Percentiles rank a stretch among this genome's conserved stretches.
These are phyloP conservation scores for Morelia viridis DNA, from an alignment of 2,797 vertebrate genomes.

Conservation along the genomic window DNA sequence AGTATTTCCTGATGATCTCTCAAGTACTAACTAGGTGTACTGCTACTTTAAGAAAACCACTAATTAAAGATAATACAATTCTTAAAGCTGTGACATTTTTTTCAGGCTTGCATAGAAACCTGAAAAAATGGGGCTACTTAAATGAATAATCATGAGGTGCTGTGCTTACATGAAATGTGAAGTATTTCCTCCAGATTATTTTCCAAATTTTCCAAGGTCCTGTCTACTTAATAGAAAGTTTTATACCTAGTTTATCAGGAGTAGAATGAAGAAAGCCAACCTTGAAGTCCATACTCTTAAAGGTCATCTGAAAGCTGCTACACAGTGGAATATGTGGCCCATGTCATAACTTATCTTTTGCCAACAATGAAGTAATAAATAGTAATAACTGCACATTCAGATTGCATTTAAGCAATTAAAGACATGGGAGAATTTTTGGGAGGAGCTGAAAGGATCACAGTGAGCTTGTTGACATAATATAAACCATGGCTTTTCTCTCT, in stretches of 20 bases:
- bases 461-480: background rate
- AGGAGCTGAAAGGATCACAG: background rate
- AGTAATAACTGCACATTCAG: background rate
- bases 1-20: background rate
- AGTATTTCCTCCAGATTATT: background rate
- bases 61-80: background rate
- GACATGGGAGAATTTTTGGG: background rate
- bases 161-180: background rate
- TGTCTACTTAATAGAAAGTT: conserved; percentile 16
- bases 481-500: background rate
- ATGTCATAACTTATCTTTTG: background rate
- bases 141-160: background rate
- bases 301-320: background rate
- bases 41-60: background rate
- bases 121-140: background rate
- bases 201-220: background rate
- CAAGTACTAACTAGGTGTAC: background rate
- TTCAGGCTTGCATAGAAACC: background rate
- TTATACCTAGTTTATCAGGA: conserved; percentile 38
- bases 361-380: background rate
- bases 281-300: background rate
- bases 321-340: background rate
- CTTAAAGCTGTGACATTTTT: background rate
- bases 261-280: conserved; percentile 8
- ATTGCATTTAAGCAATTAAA: background rate